These are phyloP conservation scores for Chymomyza procnemis DNA, from an alignment of 2,888 invertebrate genomes.

Conservation along the genomic window DNA sequence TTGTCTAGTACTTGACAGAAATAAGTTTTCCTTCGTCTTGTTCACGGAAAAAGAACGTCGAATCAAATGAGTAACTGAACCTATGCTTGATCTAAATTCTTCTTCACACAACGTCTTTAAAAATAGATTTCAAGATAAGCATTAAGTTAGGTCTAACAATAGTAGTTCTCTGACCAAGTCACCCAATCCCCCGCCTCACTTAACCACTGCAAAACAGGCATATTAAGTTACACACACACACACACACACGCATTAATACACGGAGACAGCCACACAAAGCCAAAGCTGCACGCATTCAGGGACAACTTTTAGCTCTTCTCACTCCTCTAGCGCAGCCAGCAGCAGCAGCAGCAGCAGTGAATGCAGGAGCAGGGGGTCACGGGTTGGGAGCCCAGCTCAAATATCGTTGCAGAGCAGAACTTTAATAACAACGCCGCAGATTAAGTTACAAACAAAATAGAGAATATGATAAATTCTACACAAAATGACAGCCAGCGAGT, in stretches of 20 bases:
- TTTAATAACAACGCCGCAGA: conserved; percentile 66
- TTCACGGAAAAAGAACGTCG: too few species aligned
- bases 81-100: background rate
- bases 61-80: too few species aligned
- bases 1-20: too few species aligned
- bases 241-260: conserved; percentile 13
- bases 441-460: conserved; percentile 72
- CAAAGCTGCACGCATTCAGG: background rate
- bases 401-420: conserved; percentile 67
- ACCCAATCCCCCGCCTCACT: background rate
- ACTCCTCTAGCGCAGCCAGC: background rate
- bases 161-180: background rate
- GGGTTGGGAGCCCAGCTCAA: conserved; percentile 46
- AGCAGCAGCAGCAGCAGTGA: background rate
- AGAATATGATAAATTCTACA: conserved; percentile 72
- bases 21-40: too few species aligned
- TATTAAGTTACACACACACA: conserved; percentile 39
- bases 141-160: background rate
- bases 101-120: background rate
- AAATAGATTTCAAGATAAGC: background rate
- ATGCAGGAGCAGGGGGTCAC: too few species aligned
- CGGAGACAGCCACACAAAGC: conserved; percentile 27
- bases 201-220: conserved; percentile 3
- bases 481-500: conserved; percentile 57
- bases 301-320: background rate